phyloP scores from a whole-genome alignment of 2,797 vertebrate genomes.

The Amniataba percoides region DNA sequence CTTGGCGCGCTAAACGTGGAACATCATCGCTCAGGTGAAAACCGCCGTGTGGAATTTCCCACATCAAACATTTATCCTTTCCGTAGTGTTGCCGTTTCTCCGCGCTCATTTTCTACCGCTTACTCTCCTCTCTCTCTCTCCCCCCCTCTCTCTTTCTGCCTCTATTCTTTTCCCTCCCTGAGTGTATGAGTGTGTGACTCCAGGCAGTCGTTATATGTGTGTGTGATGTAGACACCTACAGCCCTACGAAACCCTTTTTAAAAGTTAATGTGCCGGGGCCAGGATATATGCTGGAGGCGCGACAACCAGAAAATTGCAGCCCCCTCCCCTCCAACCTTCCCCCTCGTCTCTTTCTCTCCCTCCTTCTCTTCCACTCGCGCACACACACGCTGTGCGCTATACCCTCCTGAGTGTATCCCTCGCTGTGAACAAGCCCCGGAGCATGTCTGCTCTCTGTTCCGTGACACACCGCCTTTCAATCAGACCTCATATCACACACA shows the following conservation, averaged over 20 bases:
- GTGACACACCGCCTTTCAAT: conserved; percentile 99
- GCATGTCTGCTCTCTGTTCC: conserved; percentile 97
- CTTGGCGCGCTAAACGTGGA: conserved; percentile 79
- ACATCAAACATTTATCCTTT: conserved; percentile 87
- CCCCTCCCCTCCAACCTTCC: conserved; percentile 82
- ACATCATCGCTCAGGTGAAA: conserved; percentile 80
- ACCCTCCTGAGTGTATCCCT: conserved; percentile 95
- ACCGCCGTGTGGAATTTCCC: conserved; percentile 77
- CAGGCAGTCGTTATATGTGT: conserved; percentile 75
- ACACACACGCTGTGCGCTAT: conserved; percentile 78
- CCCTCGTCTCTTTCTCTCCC: conserved; percentile 68
- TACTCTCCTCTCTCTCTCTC: conserved; percentile 68
- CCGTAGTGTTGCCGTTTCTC: conserved; percentile 64
- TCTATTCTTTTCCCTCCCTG: conserved; percentile 67
- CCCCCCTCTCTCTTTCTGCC: conserved; percentile 63
- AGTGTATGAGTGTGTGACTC: conserved; percentile 80
- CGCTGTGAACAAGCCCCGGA: conserved; percentile 95
- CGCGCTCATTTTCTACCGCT: conserved; percentile 73
- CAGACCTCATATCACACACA: conserved; percentile 85
- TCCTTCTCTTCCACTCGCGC: conserved; percentile 58
- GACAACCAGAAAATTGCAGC: conserved; percentile 99
- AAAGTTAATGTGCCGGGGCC: conserved; percentile 92
- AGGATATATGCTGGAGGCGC: conserved; percentile 94
- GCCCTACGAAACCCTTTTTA: conserved; percentile 90
- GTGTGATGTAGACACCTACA: conserved; percentile 84